These are phyloP conservation scores for Netelia virgata DNA, from an alignment of 2,888 invertebrate genomes.

Conservation along the genomic window DNA sequence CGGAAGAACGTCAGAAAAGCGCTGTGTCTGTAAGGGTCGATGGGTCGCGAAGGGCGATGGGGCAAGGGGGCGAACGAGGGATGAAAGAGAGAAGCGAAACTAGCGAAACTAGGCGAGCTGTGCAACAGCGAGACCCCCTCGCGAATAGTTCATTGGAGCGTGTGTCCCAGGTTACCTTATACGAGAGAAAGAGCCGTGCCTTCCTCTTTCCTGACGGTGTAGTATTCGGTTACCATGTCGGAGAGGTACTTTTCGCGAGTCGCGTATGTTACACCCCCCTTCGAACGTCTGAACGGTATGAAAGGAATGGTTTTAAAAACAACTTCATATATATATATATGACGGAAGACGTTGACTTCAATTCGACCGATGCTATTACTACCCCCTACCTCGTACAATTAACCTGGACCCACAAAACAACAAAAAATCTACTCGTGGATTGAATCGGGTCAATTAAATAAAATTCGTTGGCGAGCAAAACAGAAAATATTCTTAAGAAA, in stretches of 20 bases:
- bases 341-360: constrained; percentile 42
- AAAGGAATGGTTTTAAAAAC: constrained; percentile 32
- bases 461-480: not conserved
- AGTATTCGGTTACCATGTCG: constrained; percentile 67
- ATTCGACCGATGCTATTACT: constrained; percentile 31
- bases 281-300: constrained; percentile 32
- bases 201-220: constrained; percentile 28
- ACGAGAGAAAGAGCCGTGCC: constrained; percentile 21
- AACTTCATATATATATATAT: not conserved
- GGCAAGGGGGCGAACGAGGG: constrained; percentile 7
- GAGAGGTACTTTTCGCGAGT: constrained; percentile 54
- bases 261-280: constrained; percentile 14
- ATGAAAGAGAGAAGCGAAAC: constrained; percentile 47
- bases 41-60: constrained; percentile 39
- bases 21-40: constrained; percentile 49
- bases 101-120: constrained; percentile 67
- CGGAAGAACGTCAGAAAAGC: constrained; percentile 45
- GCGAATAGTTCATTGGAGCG: constrained; percentile 59
- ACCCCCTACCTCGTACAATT: not conserved
- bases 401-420: not conserved
- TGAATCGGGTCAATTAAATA: too few species aligned
- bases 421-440: too few species aligned
- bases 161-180: constrained; percentile 66
- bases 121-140: constrained; percentile 63
- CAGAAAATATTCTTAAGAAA: not conserved